Percentiles rank a stretch among this genome's conserved stretches.
phyloP scores from a whole-genome alignment of 1,140 invertebrate genomes.

The Stegodyphus dumicola region DNA sequence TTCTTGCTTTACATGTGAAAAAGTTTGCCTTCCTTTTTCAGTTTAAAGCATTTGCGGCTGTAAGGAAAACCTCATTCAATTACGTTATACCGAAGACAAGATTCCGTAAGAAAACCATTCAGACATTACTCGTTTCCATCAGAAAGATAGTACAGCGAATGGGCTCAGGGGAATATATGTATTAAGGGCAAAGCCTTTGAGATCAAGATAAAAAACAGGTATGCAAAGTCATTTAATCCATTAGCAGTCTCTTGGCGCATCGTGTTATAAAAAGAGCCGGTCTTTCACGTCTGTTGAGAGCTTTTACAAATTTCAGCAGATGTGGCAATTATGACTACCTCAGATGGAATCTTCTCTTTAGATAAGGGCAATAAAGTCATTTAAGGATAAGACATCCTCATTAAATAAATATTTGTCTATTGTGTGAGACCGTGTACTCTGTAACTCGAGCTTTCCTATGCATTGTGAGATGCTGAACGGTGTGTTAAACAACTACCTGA shows the following conservation, averaged over 20 bases:
- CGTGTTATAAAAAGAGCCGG: constrained; percentile 1
- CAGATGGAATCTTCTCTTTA: not conserved
- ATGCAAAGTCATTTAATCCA: constrained; percentile 37
- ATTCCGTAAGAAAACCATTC: constrained; percentile 8
- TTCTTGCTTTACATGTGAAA: no score
- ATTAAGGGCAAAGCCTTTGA: constrained; percentile 25
- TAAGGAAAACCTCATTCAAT: constrained; percentile 23
- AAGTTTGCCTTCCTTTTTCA: no score
- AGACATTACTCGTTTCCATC: constrained; percentile 16
- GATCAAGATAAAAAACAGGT: constrained; percentile 22
- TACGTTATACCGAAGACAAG: constrained; percentile 19
- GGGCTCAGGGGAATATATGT: not conserved
- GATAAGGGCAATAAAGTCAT: constrained; percentile 37
- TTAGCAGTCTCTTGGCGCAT: constrained; percentile 21
- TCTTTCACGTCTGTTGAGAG: constrained; percentile 28
- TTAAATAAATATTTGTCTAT: constrained; percentile 41
- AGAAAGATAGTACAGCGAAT: constrained; percentile 1
- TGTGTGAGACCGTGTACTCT: constrained; percentile 32
- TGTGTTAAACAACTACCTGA: constrained; percentile 29
- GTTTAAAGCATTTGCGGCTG: no score
- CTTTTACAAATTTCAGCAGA: constrained; percentile 28
- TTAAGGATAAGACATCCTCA: constrained; percentile 26
- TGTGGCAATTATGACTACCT: constrained; percentile 29
- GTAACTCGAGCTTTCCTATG: not conserved
- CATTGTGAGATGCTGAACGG: constrained; percentile 2